Evolutionary conservation across 2,113 vertebrate species (phyloP).

Genomic region (Antennarius striatus): DNA sequence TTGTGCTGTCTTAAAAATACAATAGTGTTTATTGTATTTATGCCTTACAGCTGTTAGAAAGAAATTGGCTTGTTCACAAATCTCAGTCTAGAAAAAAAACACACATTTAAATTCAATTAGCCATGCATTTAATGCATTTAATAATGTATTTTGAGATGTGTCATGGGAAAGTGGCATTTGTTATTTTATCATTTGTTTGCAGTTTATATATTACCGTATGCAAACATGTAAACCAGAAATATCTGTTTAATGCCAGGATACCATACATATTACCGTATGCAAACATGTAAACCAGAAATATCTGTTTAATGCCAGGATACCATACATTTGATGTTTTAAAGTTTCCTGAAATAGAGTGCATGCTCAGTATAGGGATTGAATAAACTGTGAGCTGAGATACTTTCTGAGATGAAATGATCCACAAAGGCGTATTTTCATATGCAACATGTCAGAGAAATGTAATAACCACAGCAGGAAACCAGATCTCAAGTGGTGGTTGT

Average conservation of each 20-base stretch:
- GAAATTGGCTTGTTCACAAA: too few species aligned
- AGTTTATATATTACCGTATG: background rate
- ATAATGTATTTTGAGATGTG: background rate
- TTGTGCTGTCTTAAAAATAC: too few species aligned
- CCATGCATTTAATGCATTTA: background rate
- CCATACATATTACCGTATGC: too few species aligned
- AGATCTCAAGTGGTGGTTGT: conserved; percentile 19
- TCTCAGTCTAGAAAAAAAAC: background rate
- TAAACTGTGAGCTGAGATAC: background rate
- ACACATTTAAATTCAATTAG: background rate
- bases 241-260: conserved; percentile 2
- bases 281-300: conserved; percentile 1
- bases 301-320: conserved; percentile 1
- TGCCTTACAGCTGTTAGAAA: too few species aligned
- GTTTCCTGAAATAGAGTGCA: background rate
- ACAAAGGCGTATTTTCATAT: background rate
- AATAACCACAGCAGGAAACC: conserved; percentile 21
- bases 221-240: conserved; percentile 1
- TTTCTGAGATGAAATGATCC: background rate
- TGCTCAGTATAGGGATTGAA: background rate
- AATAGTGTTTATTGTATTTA: too few species aligned
- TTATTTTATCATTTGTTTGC: background rate
- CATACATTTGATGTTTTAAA: background rate
- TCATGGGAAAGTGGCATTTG: background rate
- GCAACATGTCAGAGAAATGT: conserved; percentile 9